Evolutionary conservation across 2,888 invertebrate species (phyloP).

Genomic region (Ommatoiulus sabulosus): DNA sequence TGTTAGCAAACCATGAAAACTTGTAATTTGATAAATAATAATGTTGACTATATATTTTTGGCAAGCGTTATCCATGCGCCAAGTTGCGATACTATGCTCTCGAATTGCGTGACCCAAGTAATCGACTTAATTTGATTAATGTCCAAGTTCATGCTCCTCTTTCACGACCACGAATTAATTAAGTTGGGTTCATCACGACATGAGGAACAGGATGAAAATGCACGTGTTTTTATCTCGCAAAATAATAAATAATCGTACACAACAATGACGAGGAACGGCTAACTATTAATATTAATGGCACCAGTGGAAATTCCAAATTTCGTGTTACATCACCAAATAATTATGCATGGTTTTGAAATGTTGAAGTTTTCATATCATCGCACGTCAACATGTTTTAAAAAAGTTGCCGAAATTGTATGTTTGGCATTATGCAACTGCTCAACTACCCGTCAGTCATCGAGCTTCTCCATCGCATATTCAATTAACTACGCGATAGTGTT

Average conservation of each 20-base stretch:
- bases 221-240: neutral
- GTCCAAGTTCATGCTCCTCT: neutral
- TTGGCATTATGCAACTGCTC: neutral
- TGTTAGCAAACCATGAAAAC: no score
- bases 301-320: neutral
- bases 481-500: neutral
- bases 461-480: constrained; percentile 4
- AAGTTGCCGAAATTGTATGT: neutral
- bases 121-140: neutral
- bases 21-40: no score
- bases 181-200: neutral
- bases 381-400: neutral
- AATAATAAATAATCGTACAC: neutral
- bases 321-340: neutral
- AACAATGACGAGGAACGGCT: neutral
- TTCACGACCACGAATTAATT: constrained; percentile 8
- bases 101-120: neutral
- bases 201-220: constrained; percentile 27
- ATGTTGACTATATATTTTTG: no score
- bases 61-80: no score
- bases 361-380: neutral
- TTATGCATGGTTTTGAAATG: neutral
- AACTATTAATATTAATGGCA: neutral
- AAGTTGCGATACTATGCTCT: no score
- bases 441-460: neutral